Conservation (phyloP, 2,797 vertebrate genomes). For the Peromyscus melanophrys region DNA sequence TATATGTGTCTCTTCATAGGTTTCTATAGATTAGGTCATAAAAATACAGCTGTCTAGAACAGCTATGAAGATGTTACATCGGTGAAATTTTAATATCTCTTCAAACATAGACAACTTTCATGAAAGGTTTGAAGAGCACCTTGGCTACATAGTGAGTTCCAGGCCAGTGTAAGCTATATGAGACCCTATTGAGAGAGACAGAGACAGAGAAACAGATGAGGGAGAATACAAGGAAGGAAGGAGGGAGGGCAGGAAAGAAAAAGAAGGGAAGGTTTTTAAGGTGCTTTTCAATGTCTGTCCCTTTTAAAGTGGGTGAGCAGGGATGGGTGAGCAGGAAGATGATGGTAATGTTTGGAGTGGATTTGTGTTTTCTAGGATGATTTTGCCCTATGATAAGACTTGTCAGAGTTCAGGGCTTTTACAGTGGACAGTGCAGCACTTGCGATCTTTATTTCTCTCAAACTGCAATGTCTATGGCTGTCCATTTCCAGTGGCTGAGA, state of each 20-base stretch:
- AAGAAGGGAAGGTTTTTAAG: background rate
- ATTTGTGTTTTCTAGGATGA: background rate
- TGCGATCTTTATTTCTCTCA: slow-evolving; percentile 27
- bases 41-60: background rate
- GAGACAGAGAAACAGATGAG: background rate
- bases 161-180: too few relatives aligned
- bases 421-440: background rate
- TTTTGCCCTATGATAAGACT: background rate
- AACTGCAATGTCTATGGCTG: background rate
- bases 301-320: slow-evolving; percentile 25
- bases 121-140: background rate
- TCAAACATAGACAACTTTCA: background rate
- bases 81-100: background rate
- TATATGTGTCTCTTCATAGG: background rate
- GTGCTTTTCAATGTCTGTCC: background rate
- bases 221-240: background rate
- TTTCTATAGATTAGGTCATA: background rate
- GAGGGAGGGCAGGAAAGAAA: too few relatives aligned
- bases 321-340: background rate
- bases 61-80: background rate
- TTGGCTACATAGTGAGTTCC: background rate
- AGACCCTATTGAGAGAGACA: background rate
- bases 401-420: background rate
- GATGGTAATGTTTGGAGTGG: slow-evolving; percentile 26
- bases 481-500: background rate